Conservation (phyloP, 2,888 invertebrate species). For the Lithosia quadra region DNA sequence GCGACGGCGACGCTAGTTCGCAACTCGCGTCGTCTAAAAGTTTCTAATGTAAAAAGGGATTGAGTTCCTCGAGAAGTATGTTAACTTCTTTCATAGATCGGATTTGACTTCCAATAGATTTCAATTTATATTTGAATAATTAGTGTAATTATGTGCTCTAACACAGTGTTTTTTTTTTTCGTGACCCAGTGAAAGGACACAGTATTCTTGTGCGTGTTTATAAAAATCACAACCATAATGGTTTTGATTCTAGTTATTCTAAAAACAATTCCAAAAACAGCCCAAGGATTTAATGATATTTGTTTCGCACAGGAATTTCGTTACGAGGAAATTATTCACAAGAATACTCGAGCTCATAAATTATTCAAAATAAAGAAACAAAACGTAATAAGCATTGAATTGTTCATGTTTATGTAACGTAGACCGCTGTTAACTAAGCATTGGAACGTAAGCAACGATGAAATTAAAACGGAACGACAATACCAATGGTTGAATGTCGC, state of each 20-base stretch:
- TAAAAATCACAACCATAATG: not conserved
- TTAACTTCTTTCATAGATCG: no score
- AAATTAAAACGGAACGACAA: slow-evolving; percentile 22
- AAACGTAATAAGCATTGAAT: slow-evolving; percentile 15
- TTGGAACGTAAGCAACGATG: not conserved
- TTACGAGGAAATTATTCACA: slow-evolving; percentile 18
- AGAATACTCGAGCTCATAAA: slow-evolving; percentile 22
- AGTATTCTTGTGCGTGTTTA: not conserved
- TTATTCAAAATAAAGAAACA: slow-evolving; percentile 23
- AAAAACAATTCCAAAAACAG: not conserved
- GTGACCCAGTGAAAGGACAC: no score
- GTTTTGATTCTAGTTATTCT: not conserved
- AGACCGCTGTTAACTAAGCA: slow-evolving; percentile 8
- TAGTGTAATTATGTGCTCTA: no score
- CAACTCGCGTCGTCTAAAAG: no score
- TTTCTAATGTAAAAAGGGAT: no score
- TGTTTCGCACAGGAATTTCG: slow-evolving; percentile 2
- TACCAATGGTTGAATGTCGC: slow-evolving; percentile 23
- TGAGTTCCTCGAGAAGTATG: no score
- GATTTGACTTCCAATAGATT: no score
- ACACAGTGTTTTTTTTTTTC: no score
- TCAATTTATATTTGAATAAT: no score
- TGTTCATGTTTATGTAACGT: slow-evolving; percentile 10
- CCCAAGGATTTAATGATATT: not conserved
- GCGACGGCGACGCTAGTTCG: no score